A percentile compares a stretch with the other conserved stretches of the same genome.
Conservation (phyloP, 2,888 invertebrate species). For the Xanthia togata region DNA sequence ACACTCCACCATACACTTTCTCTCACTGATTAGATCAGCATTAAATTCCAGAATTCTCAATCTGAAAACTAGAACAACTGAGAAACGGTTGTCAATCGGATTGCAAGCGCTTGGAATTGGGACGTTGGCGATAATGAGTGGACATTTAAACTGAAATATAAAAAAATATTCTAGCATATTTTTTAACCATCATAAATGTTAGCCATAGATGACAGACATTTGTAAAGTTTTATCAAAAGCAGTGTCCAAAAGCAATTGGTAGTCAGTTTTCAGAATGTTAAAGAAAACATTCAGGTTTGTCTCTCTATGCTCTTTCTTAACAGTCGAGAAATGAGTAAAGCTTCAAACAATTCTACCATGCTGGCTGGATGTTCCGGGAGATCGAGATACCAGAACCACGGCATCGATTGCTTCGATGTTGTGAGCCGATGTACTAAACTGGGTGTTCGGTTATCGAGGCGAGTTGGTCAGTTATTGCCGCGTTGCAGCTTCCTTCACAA, state of each 20-base stretch:
- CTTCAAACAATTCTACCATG: background rate
- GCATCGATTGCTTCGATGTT: background rate
- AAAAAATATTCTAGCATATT: background rate
- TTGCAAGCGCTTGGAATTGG: background rate
- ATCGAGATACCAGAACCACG: background rate
- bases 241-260: background rate
- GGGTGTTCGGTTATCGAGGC: constrained; percentile 29
- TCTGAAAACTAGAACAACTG: background rate
- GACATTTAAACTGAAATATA: background rate
- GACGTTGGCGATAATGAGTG: background rate
- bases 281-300: constrained; percentile 10
- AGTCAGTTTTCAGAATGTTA: background rate
- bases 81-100: background rate
- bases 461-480: constrained; percentile 37
- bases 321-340: constrained; percentile 42
- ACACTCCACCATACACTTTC: background rate
- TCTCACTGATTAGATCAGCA: background rate
- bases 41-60: background rate
- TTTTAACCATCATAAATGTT: background rate
- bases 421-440: constrained; percentile 2
- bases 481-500: constrained; percentile 64
- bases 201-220: constrained; percentile 7
- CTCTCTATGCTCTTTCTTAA: constrained; percentile 44
- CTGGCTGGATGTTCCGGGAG: background rate
- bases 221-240: constrained; percentile 6